These are phyloP conservation scores for Synchiropus splendidus DNA, from an alignment of 2,113 vertebrate genomes.

Conservation along the genomic window DNA sequence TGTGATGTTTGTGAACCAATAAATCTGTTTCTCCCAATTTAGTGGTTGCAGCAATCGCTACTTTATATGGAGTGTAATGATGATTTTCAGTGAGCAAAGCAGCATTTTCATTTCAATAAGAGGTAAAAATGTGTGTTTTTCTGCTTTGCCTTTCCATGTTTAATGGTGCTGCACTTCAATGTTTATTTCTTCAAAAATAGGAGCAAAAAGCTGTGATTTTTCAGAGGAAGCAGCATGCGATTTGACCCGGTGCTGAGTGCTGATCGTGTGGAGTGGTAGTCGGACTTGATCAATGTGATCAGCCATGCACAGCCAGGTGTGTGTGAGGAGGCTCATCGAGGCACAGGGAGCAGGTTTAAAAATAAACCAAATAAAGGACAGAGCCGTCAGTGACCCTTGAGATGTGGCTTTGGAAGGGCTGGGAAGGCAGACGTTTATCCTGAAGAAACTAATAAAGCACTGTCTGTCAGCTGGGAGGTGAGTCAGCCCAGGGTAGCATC, in stretches of 20 bases:
- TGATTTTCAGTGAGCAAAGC: no score
- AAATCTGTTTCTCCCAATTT: no score
- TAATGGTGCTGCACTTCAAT: no score
- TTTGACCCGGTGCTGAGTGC: neutral
- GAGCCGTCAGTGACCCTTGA: conserved; percentile 52
- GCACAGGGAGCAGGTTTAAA: conserved; percentile 49
- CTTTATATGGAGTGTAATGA: no score
- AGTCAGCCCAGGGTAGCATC: conserved; percentile 58
- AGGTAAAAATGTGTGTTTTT: no score
- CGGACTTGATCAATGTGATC: conserved; percentile 36
- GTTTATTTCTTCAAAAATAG: no score
- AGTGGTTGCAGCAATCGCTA: no score
- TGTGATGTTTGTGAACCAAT: no score
- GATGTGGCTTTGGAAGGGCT: conserved; percentile 50
- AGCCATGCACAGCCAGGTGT: conserved; percentile 45
- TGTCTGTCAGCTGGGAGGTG: conserved; percentile 60
- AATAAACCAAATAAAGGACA: conserved; percentile 58
- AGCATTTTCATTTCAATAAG: no score
- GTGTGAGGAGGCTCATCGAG: conserved; percentile 37
- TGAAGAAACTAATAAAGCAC: conserved; percentile 66
- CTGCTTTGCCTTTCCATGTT: no score
- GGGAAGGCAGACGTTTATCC: conserved; percentile 64
- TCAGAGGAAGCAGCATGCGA: no score
- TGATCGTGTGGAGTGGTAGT: conserved; percentile 9
- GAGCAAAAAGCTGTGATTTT: no score